Evolutionary conservation across 2,113 vertebrate species (phyloP), one percentile per base, ranked within the genome.

Genomic region (Rhynchomys soricoides): DNA sequence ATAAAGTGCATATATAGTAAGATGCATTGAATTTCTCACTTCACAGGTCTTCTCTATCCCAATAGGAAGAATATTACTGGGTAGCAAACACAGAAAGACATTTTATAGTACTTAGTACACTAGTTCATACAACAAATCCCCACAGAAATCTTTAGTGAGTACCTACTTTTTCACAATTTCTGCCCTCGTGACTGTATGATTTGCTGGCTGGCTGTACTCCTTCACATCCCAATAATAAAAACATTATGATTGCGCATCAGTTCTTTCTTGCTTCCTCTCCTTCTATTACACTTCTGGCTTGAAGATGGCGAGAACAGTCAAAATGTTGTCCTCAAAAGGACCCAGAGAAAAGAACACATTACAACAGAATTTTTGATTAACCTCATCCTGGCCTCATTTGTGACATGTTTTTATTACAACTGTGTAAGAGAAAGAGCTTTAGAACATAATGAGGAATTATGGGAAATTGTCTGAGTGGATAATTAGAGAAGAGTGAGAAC

Each of bases 351-450:
- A 95, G 82, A 92, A 82, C 40, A 96, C 43, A 16, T 75, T 82
- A 81, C 48, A 95, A 73, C 4, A 92, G 26, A 95, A 88, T 6
- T 86, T 90, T 74, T 52, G 48, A 90, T 82, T 78, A 79, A 90
- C 59, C 17, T 96, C 40, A 95, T 48, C 16, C 50, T 75, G 37
- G 59, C 87, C 34, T 97, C 81, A 90, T 64, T 92, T 93, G 87
- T 79, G 95, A 93, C 92, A 96, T 93, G 81, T 87, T 96, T 88
- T 95, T 96, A 71, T n/a, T 93, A 48, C 55, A 59, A 82, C 24
- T 82, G 22, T 40, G 55, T 83, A 57, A 59, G 78, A 57, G 37
- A 40, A 55, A 83, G 79, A 62, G 40, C 12, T 43, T 15, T 29
- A 43, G 13, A 62, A 8, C 22, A 62, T 40, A 83, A 83, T 59